Base-by-base conservation (phyloP, 2,888 invertebrate genomes). In the Tachystola acroxantha region DNA sequence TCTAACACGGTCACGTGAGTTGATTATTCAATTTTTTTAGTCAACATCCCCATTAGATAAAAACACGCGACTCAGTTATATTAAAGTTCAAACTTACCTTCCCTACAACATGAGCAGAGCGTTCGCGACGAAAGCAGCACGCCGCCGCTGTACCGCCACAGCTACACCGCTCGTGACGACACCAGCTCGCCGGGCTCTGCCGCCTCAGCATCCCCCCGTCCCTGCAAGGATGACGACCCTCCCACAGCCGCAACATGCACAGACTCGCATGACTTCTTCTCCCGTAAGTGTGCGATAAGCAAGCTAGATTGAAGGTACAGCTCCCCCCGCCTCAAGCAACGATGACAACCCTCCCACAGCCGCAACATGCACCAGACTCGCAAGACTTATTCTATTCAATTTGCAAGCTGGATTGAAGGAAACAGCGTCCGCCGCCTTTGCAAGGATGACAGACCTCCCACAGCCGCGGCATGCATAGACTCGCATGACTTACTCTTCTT, bases 181-280 rank as follows among this genome's bases (percentile, higher is more conserved):
- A 86, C 86, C 45, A 86, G 86, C 60, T 87, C 87, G 2, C 88
- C 88, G 0, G 86, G 88, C 7, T 87, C 87, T 1, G 87, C 87
- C 1, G 78, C 88, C 3, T 88, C 88, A 0, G 87, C 86, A 7
- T 86, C 86, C 1, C 87, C 87, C 7, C 67, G 87, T 1, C 81
- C 84, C 37, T 85, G 82, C 65, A 87, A 86, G 56, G 87, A 86
- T 22, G 86, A 86, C 43, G 86, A 87, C 10, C 53, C 71, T 0
- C 64, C 73, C 1, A 39, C 71, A 0, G 50, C 70, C 0, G 46
- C 75, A 1, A 54, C 82, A 6, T 82, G 87, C 62, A 75, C 82
- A 1, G 85, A 86, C 55, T 78, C 85, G 0, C 86, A 87, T 32
- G 87, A 87, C 48, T 77, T 82, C 56, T 85, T 81, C 53, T 81